These are phyloP conservation scores for Ophthalmolycus amberensis DNA, from an alignment of 2,113 vertebrate genomes.

Conservation along the genomic window DNA sequence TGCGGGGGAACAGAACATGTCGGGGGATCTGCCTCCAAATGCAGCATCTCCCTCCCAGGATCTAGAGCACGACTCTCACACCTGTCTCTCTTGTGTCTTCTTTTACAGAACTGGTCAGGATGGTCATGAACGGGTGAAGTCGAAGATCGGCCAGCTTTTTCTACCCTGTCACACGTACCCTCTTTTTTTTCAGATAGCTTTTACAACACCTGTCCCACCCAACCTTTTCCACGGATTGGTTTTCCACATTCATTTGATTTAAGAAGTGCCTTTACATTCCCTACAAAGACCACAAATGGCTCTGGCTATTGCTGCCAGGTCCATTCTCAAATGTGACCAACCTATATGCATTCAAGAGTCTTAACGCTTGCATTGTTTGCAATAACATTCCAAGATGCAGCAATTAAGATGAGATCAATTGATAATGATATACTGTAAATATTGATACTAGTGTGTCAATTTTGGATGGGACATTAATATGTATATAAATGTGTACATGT, in stretches of 20 bases:
- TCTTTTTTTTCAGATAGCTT: constrained; percentile 57
- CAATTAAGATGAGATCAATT: constrained; percentile 40
- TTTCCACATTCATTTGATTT: constrained; percentile 78
- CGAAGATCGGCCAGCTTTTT: constrained; percentile 42
- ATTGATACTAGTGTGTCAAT: constrained; percentile 41
- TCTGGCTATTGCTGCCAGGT: constrained; percentile 19
- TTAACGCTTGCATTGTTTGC: constrained; percentile 62
- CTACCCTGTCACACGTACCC: constrained; percentile 46
- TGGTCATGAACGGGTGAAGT: constrained; percentile 87
- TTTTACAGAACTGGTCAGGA: constrained; percentile 83
- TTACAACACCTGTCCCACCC: constrained; percentile 6
- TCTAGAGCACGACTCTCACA: constrained; percentile 31
- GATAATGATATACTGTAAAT: constrained; percentile 38
- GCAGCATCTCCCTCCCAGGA: constrained; percentile 61
- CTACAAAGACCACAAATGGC: constrained; percentile 48
- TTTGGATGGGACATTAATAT: constrained; percentile 52
- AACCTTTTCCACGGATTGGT: constrained; percentile 56
- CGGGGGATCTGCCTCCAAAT: constrained; percentile 58
- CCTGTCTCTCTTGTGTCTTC: constrained; percentile 45
- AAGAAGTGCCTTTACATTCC: constrained; percentile 85
- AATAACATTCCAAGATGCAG: constrained; percentile 72
- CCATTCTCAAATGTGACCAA: constrained; percentile 43
- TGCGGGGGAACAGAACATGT: constrained; percentile 35
- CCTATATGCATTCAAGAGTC: constrained; percentile 53
- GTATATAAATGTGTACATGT: constrained; percentile 3